phyloP scores from a whole-genome alignment of 2,888 invertebrate species.

The Erebia palarica region DNA sequence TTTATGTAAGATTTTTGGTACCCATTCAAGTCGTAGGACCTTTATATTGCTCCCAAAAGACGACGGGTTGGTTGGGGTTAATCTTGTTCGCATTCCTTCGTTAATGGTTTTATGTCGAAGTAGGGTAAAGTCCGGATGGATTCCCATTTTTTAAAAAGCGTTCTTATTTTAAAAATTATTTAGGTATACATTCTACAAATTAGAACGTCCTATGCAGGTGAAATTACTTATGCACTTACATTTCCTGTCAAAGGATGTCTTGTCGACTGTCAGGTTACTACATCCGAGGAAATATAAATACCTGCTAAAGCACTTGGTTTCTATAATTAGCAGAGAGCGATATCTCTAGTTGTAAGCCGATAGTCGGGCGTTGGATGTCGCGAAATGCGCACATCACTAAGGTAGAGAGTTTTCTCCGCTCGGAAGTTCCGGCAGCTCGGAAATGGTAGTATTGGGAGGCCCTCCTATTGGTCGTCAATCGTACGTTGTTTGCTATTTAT shows the following conservation, averaged over 20 bases:
- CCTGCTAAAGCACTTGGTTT: slow-evolving; percentile 21
- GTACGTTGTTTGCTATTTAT: neutral
- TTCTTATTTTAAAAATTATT: too few species aligned
- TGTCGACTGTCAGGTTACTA: neutral
- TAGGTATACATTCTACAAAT: too few species aligned
- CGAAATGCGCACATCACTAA: slow-evolving; percentile 44
- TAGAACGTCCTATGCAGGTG: too few species aligned
- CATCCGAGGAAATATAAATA: slow-evolving; percentile 19
- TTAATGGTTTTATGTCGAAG: too few species aligned
- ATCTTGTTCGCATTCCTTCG: too few species aligned
- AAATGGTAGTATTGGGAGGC: slow-evolving; percentile 53
- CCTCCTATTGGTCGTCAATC: neutral
- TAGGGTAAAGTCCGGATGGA: too few species aligned
- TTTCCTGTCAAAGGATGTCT: slow-evolving; percentile 8
- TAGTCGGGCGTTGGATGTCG: slow-evolving; percentile 54
- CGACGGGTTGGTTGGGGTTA: too few species aligned
- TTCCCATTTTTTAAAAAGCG: too few species aligned
- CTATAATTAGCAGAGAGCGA: slow-evolving; percentile 32
- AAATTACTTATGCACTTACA: neutral
- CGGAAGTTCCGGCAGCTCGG: slow-evolving; percentile 60
- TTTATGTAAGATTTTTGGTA: too few species aligned
- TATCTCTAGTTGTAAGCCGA: slow-evolving; percentile 53
- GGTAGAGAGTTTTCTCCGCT: slow-evolving; percentile 55
- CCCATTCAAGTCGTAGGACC: too few species aligned
- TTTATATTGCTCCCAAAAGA: too few species aligned